phyloP scores from a whole-genome alignment of 2,888 invertebrate species.

The Allacma fusca region DNA sequence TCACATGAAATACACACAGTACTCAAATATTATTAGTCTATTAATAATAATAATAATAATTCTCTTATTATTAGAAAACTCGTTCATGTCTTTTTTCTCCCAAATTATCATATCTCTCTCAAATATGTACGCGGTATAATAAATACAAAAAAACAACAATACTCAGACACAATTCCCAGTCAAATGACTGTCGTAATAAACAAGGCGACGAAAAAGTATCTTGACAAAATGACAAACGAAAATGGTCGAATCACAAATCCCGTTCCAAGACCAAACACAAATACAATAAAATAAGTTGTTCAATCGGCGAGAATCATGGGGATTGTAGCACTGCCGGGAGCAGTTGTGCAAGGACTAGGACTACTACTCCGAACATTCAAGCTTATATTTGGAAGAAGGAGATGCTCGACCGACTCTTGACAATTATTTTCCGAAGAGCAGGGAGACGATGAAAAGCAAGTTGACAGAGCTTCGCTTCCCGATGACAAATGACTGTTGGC shows the following conservation, averaged over 20 bases:
- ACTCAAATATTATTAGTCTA: no score
- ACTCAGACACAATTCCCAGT: not conserved
- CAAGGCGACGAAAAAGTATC: conserved; percentile 1
- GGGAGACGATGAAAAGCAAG: no score
- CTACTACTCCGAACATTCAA: not conserved
- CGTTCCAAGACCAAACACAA: no score
- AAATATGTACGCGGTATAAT: not conserved
- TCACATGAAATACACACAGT: no score
- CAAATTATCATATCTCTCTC: no score
- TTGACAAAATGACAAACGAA: no score
- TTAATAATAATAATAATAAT: no score
- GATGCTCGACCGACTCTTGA: not conserved
- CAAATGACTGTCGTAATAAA: no score
- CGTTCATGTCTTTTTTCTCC: not conserved
- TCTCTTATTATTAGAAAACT: no score
- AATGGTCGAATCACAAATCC: no score
- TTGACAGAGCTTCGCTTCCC: no score
- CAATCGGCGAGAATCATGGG: conserved; percentile 35
- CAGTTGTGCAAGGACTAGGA: not conserved
- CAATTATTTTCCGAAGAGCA: no score
- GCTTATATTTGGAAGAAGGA: not conserved
- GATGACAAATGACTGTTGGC: conserved; percentile 18
- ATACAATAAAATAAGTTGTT: not conserved
- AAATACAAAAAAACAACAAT: not conserved
- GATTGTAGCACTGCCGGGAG: not conserved